Evolutionary conservation across 2,888 invertebrate genomes (phyloP), one percentile per base, ranked within the genome.

Genomic region (Cheilosia vernalis): DNA sequence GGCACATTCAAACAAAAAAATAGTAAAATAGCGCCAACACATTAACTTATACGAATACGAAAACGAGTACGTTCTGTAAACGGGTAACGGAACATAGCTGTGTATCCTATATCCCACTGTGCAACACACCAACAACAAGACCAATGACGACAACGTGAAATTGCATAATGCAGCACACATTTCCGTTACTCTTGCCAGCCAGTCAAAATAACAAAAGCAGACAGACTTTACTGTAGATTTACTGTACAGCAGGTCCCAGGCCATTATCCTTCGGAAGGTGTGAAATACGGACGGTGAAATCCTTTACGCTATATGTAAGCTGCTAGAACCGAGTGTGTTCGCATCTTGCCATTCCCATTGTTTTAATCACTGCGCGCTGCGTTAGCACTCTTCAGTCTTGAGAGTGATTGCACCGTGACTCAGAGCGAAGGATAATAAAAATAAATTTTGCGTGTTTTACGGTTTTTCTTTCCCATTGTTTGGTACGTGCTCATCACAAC

Each of bases 371-470:
- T 47, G 58, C 27, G 37, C 40, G 55, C 51, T 56, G 47, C 63
- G 51, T 72, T 66, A 66, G 61, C 55, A 55, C 24, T 66, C 61
- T 70, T 55, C 55, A 70, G 47, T 66, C 61, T 70, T 55, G 60
- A 70, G 47, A 33, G 66, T 78, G 70, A 72, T 73, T 63, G 69
- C 63, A 64, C 58, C 51, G 51, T 61, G 47, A 61, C 47, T 63
- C 49, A 51, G 64, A 2, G 55, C 27, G 30, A 63, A 70, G 69
- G 80, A 80, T 74, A 80, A 84, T 84, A 84, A 76, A 84, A 80
- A 84, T 80, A 76, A 80, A 84, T 84, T 84, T 76, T 76, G 80
- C 80, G 80, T 80, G 69, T 80, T 80, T 84, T 80, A 84, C 33
- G 74, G 64, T 42, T 63, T 47, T 78, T 27, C 37, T 55, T 49